phyloP scores from a whole-genome alignment of 2,888 invertebrate species.

The Lordiphosa andalusiaca region DNA sequence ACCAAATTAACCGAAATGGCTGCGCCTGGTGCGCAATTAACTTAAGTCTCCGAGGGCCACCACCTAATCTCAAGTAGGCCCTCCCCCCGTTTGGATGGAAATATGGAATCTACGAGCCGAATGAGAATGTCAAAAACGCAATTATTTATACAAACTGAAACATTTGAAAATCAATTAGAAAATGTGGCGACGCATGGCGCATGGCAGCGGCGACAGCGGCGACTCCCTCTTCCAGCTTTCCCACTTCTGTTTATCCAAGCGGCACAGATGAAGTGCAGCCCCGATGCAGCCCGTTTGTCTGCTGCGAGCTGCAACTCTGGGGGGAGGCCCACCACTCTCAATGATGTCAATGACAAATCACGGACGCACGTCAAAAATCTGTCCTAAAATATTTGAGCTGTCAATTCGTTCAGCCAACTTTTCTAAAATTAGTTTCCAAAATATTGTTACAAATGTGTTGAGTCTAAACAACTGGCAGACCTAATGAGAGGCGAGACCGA shows the following conservation, averaged over 20 bases:
- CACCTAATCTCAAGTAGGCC: constrained; percentile 19
- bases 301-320: no score
- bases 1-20: constrained; percentile 53
- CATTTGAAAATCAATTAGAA: constrained; percentile 79
- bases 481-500: constrained; percentile 33
- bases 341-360: constrained; percentile 79
- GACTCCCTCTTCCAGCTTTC: constrained; percentile 2
- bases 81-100: constrained; percentile 23
- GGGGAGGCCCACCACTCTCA: constrained; percentile 29
- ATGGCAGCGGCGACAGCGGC: constrained; percentile 15
- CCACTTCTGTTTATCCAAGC: constrained; percentile 60
- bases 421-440: constrained; percentile 78
- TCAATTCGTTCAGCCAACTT: constrained; percentile 58
- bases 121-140: constrained; percentile 74
- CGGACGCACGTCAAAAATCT: constrained; percentile 78
- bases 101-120: constrained; percentile 50
- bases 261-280: constrained; percentile 69
- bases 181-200: constrained; percentile 75
- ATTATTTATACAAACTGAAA: constrained; percentile 77
- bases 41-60: constrained; percentile 42
- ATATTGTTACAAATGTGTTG: constrained; percentile 79
- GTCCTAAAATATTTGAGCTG: constrained; percentile 77
- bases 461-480: constrained; percentile 75
- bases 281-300: constrained; percentile 66
- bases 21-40: constrained; percentile 56